Percentiles rank a stretch among this genome's conserved stretches.
Evolutionary conservation across 30 jellyfish, hydroid and myxozoan genomes (phyloP).

Genomic region (Sanderia malayensis): DNA sequence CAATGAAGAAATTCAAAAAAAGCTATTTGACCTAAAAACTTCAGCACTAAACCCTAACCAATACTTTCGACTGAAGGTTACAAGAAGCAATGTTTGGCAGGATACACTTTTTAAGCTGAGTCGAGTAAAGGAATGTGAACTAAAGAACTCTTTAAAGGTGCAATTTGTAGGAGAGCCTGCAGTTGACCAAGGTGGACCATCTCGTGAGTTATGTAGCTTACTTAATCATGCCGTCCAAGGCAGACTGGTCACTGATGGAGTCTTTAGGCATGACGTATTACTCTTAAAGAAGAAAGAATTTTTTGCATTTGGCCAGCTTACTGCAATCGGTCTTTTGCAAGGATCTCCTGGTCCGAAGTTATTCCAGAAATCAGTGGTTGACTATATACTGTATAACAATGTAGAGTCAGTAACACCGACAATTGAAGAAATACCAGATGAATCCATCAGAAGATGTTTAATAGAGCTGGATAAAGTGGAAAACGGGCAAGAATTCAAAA

Average conservation of each 20-base stretch:
- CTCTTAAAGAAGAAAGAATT: neutral
- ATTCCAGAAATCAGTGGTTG: neutral
- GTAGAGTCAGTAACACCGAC: neutral
- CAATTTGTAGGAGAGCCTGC: neutral
- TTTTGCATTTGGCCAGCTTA: constrained; percentile 1
- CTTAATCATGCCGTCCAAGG: neutral
- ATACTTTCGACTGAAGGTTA: neutral
- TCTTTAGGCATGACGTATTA: neutral
- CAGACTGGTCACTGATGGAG: constrained; percentile 1
- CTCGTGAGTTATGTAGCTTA: neutral
- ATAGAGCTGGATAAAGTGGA: neutral
- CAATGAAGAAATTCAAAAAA: neutral
- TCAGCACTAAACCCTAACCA: neutral
- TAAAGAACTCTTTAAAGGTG: neutral
- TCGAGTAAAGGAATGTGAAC: neutral
- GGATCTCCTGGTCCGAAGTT: constrained; percentile 3
- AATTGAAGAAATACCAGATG: neutral
- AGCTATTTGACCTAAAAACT: neutral
- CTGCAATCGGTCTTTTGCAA: neutral
- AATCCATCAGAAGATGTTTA: neutral
- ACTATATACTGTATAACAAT: neutral
- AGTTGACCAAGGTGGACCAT: constrained; percentile 2
- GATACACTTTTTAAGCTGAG: neutral
- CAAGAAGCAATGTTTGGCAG: constrained; percentile 1
- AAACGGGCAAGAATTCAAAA: neutral